These are phyloP conservation scores for Catharus ustulatus DNA, from an alignment of 2,797 vertebrate genomes.

Conservation along the genomic window DNA sequence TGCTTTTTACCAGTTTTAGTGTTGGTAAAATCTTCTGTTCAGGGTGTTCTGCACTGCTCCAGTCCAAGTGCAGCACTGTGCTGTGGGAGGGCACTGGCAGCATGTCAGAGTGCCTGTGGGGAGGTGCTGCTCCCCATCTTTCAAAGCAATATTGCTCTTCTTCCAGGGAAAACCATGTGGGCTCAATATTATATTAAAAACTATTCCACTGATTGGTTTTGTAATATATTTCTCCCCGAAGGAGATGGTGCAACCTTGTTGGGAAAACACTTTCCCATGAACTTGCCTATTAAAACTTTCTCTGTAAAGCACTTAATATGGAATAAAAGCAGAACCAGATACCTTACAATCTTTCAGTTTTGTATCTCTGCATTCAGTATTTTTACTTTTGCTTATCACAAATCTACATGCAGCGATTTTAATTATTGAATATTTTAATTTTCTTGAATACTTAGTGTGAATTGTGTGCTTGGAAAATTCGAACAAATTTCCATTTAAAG, in stretches of 20 bases:
- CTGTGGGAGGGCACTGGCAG: background rate
- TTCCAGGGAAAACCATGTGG: background rate
- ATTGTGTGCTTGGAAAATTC: background rate
- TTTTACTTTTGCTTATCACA: background rate
- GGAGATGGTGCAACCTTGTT: background rate
- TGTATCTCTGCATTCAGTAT: background rate
- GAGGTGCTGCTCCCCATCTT: background rate
- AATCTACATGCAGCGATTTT: background rate
- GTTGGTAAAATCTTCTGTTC: background rate
- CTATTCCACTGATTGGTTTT: background rate
- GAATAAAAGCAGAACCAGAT: background rate
- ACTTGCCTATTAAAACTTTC: background rate
- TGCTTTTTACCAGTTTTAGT: too few relatives aligned
- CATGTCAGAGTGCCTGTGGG: rapidly evolving
- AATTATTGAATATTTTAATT: too few relatives aligned
- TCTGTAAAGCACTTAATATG: background rate
- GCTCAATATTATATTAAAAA: background rate
- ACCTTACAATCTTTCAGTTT: background rate
- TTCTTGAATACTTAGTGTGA: background rate
- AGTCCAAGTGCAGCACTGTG: background rate
- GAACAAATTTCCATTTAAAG: background rate
- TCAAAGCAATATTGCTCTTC: conserved; percentile 19
- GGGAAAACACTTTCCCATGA: background rate
- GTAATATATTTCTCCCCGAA: background rate
- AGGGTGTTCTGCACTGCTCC: background rate